Conservation (phyloP, 1,140 invertebrate species). For the Portunus trituberculatus region DNA sequence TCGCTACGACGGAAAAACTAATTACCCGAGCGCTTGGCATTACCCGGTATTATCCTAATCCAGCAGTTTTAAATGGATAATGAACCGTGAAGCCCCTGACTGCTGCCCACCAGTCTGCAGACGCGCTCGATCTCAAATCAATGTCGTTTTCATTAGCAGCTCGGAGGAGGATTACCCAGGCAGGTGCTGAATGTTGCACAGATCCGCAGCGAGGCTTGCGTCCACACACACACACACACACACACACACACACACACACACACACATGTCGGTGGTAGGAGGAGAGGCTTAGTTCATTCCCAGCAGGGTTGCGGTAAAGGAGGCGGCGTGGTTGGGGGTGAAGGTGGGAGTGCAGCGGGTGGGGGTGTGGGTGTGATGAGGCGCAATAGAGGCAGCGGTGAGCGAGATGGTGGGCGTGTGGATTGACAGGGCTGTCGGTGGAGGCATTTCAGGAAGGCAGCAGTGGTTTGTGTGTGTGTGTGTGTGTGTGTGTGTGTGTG, state of each 20-base stretch:
- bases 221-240: background rate
- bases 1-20: slow-evolving; percentile 38
- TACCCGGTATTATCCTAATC: slow-evolving; percentile 1
- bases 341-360: background rate
- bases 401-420: slow-evolving; percentile 5
- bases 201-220: background rate
- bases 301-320: background rate
- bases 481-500: slow-evolving; percentile 40
- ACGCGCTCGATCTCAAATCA: slow-evolving; percentile 14
- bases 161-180: background rate
- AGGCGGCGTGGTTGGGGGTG: background rate
- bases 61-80: slow-evolving; percentile 41
- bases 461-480: slow-evolving; percentile 49
- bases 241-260: background rate
- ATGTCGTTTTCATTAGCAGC: slow-evolving; percentile 55
- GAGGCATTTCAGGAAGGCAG: slow-evolving; percentile 2
- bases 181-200: slow-evolving; percentile 35
- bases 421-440: slow-evolving; percentile 9
- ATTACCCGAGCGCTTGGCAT: slow-evolving; percentile 51
- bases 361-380: slow-evolving; percentile 7
- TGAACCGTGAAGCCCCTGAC: slow-evolving; percentile 38
- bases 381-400: slow-evolving; percentile 16
- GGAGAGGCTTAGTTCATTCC: background rate
- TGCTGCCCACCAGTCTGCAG: slow-evolving; percentile 10
- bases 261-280: too few relatives aligned